Evolutionary conservation across 2,797 vertebrate species (phyloP).

Genomic region (Cossypha dichroa): DNA sequence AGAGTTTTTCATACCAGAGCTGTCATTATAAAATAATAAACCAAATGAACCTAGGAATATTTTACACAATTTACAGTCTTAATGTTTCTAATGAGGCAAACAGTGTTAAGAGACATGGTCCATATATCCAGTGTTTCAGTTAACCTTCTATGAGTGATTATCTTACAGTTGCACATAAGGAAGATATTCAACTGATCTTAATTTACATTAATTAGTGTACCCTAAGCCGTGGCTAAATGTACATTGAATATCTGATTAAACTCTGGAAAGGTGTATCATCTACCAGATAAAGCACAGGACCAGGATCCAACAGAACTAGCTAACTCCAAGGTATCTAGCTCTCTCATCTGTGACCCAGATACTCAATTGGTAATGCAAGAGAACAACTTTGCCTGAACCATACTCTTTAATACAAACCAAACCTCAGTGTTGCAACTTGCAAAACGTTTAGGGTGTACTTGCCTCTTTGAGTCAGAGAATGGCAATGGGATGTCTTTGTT

Average conservation of each 20-base stretch:
- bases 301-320: not conserved
- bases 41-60: not conserved
- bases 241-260: not conserved
- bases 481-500: not conserved
- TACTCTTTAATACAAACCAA: not conserved
- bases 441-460: not conserved
- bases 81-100: not conserved
- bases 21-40: not conserved
- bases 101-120: not conserved
- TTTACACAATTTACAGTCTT: not conserved
- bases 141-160: slow-evolving; percentile 26
- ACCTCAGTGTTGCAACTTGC: not conserved
- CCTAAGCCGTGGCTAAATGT: not conserved
- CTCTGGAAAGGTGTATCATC: not conserved
- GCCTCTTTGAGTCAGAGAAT: not conserved
- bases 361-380: not conserved
- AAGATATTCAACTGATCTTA: not conserved
- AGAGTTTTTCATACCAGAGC: not conserved
- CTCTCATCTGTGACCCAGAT: not conserved
- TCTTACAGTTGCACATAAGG: not conserved
- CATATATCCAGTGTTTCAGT: not conserved
- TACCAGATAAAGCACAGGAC: not conserved
- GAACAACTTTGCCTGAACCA: not conserved
- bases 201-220: not conserved
- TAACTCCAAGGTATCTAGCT: not conserved